Evolutionary conservation across 2,113 vertebrate species (phyloP), one percentile per base, ranked within the genome.

Genomic region (Casuarius casuarius): DNA sequence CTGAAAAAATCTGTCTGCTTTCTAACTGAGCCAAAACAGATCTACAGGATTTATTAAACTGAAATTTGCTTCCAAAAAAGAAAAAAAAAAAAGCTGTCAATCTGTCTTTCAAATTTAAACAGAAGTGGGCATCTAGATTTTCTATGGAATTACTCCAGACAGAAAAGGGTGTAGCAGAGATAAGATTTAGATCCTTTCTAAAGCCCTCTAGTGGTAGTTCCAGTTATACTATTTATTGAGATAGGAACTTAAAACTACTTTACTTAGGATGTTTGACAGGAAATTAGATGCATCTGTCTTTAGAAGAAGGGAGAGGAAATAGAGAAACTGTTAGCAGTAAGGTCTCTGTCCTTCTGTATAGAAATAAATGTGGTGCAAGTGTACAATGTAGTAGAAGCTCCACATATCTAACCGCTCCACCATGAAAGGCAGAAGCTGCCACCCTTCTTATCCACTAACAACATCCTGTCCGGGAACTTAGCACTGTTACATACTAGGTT

Each of bases 141-240:
- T 54, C 44, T 40, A n/a, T 29, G 46, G 7, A 75, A 51, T 81
- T 35, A 61, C 20, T 80, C 31, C n/a, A 40, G 42, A 10, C 26
- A 44, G 42, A 26, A 67, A 74, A 80, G 18, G 25, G 9, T 76
- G 29, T 66, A 75, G 35, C 38, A 62, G n/a, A 61, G 17, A 7
- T 33, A 58, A 85, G 21, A 51, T 51, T 31, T 77, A 58, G 6
- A 38, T 58, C 54, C 7, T 74, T 51, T 19, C 40, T 67, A 71
- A 91, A 92, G 89, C 92, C 95, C 89, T 94, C 91, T 94, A 95
- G 87, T 90, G 89, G 95, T 65, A 65, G 33, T 72, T 81, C 12
- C 33, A 72, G 13, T 51, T 63, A 35, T 12, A 33, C 19, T 61
- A 14, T 71, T 74, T 76, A 17, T 77, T 71, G 48, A 83, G 8